A percentile compares a stretch with the other conserved stretches of the same genome.
Evolutionary conservation across 1,140 invertebrate genomes (phyloP).

Genomic region (Hyphantria cunea): DNA sequence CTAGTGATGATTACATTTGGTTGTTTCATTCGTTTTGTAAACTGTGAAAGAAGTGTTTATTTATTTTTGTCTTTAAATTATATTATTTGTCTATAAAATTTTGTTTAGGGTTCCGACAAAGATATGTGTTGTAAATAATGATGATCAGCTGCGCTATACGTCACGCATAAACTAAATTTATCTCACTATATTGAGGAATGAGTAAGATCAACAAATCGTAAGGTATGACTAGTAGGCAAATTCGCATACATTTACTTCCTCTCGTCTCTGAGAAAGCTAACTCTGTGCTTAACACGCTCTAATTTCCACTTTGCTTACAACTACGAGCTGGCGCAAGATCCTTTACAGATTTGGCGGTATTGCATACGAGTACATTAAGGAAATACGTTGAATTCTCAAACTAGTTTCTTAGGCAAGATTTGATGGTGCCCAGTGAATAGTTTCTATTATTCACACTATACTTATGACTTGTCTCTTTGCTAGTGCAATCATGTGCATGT

Average conservation of each 20-base stretch:
- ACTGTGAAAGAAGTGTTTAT: not conserved
- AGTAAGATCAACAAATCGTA: slow-evolving; percentile 19
- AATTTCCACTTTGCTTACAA: slow-evolving; percentile 28
- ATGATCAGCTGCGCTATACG: slow-evolving; percentile 21
- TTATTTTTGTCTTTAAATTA: slow-evolving; percentile 1
- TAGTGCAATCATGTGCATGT: too few species aligned
- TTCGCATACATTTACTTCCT: not conserved
- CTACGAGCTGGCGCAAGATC: slow-evolving; percentile 19
- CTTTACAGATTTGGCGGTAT: slow-evolving; percentile 22
- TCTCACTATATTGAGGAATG: slow-evolving; percentile 13
- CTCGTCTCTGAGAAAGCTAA: slow-evolving; percentile 21
- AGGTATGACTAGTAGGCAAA: slow-evolving; percentile 8
- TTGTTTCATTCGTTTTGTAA: not conserved
- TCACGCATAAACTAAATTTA: slow-evolving; percentile 23
- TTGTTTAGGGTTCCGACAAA: slow-evolving; percentile 7
- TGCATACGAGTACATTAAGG: slow-evolving; percentile 21
- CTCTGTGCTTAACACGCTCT: slow-evolving; percentile 26
- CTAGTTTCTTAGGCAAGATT: slow-evolving; percentile 14
- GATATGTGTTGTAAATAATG: slow-evolving; percentile 15
- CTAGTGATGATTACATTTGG: not conserved
- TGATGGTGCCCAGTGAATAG: not conserved
- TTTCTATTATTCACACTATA: not conserved
- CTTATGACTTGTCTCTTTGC: too few species aligned
- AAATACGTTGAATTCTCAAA: slow-evolving; percentile 10
- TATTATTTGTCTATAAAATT: not conserved